These are phyloP conservation scores for Chaenocephalus aceratus DNA, from an alignment of 2,113 vertebrate species.

Conservation along the genomic window DNA sequence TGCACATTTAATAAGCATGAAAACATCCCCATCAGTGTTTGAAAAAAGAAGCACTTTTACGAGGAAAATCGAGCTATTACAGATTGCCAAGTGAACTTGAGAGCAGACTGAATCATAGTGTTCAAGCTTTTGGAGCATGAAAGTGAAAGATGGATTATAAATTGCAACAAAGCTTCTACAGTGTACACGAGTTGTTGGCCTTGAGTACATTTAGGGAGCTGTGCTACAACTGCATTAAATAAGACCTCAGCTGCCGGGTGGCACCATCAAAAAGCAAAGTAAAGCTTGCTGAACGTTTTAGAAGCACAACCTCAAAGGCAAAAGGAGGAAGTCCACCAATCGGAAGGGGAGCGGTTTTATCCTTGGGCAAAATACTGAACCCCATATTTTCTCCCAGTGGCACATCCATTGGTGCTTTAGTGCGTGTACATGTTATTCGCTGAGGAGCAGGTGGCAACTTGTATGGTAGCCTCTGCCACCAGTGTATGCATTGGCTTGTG, in stretches of 20 bases:
- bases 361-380: too few relatives aligned
- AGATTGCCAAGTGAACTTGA: slow-evolving; percentile 33
- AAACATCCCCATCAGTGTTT: slow-evolving; percentile 32
- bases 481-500: too few relatives aligned
- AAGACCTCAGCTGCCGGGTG: slow-evolving; percentile 17
- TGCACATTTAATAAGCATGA: slow-evolving; percentile 31
- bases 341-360: too few relatives aligned
- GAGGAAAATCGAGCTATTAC: slow-evolving; percentile 6
- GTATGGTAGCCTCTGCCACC: too few relatives aligned
- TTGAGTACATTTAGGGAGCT: not conserved
- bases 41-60: slow-evolving; percentile 8
- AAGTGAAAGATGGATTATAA: slow-evolving; percentile 16
- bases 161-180: not conserved
- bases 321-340: too few relatives aligned
- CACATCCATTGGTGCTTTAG: too few relatives aligned
- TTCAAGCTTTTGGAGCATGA: slow-evolving; percentile 14
- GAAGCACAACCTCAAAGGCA: not conserved
- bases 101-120: slow-evolving; percentile 14
- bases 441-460: too few relatives aligned
- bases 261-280: slow-evolving; percentile 26
- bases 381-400: too few relatives aligned
- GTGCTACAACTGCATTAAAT: slow-evolving; percentile 21
- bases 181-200: not conserved
- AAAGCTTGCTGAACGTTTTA: not conserved
- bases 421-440: too few relatives aligned